Evolutionary conservation across 2,113 vertebrate species (phyloP).

Genomic region (Barbus barbus): DNA sequence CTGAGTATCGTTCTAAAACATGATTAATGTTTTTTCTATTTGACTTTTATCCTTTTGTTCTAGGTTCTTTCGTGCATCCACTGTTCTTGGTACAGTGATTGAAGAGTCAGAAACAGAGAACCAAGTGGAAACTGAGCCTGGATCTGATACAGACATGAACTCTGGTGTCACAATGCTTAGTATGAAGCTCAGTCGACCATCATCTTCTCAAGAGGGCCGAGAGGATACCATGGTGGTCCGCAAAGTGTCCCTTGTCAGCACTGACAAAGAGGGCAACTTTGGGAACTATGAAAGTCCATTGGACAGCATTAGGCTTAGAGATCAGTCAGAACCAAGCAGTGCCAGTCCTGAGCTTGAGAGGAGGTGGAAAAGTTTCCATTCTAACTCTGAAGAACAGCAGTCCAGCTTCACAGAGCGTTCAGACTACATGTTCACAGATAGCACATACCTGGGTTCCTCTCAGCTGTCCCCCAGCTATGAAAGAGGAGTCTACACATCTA

Average conservation of each 20-base stretch:
- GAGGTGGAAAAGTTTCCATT: constrained; percentile 50
- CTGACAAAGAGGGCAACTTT: not conserved
- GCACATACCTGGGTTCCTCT: constrained; percentile 25
- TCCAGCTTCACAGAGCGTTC: constrained; percentile 13
- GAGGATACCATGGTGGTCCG: constrained; percentile 69
- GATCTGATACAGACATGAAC: constrained; percentile 60
- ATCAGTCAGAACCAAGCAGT: constrained; percentile 24
- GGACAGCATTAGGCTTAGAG: constrained; percentile 6
- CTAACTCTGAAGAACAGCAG: not conserved
- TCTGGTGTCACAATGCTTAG: constrained; percentile 44
- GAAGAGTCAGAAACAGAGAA: constrained; percentile 39
- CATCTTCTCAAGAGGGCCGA: not conserved
- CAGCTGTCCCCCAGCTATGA: constrained; percentile 8
- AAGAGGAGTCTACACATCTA: not conserved
- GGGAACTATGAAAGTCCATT: not conserved
- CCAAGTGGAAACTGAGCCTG: constrained; percentile 19
- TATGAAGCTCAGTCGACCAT: constrained; percentile 60
- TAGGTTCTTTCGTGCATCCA: constrained; percentile 54
- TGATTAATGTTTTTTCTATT: not conserved
- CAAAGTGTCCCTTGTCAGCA: constrained; percentile 76
- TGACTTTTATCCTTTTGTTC: not conserved
- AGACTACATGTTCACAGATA: constrained; percentile 19
- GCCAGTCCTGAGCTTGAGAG: constrained; percentile 10
- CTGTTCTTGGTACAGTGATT: not conserved
- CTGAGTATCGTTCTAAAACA: not conserved